phyloP scores from a whole-genome alignment of 2,113 vertebrate genomes.

The Ailurus styani region DNA sequence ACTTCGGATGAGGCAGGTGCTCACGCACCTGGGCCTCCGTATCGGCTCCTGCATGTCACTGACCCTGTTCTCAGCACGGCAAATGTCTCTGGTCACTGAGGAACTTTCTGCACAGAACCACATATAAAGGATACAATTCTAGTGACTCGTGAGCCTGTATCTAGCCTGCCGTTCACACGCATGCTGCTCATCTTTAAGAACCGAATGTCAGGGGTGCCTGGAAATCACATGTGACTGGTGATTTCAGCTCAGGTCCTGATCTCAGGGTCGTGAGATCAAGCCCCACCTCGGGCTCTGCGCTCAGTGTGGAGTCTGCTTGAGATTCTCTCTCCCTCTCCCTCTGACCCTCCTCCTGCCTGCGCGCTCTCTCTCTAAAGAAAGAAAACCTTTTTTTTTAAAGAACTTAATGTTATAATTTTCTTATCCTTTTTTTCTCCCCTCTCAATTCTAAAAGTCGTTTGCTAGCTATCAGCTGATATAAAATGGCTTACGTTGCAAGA shows the following conservation, averaged over 20 bases:
- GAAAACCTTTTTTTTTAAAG: neutral
- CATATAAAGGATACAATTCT: neutral
- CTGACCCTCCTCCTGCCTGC: neutral
- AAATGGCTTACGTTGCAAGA: neutral
- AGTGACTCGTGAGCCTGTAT: fast-evolving
- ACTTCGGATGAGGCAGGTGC: neutral
- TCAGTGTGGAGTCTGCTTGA: neutral
- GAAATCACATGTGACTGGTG: neutral
- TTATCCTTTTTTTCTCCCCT: neutral
- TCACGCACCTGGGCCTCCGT: fast-evolving
- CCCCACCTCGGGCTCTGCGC: neutral
- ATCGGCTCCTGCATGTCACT: too few species aligned
- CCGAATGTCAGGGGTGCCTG: neutral
- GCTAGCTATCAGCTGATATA: neutral
- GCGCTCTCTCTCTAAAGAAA: neutral
- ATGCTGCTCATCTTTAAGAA: neutral
- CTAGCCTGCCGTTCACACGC: neutral
- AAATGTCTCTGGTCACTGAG: neutral
- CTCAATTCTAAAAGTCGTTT: neutral
- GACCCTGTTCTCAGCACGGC: neutral
- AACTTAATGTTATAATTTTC: neutral
- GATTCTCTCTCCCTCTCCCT: neutral
- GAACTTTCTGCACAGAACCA: neutral
- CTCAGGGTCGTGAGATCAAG: neutral
- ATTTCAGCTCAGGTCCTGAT: neutral